A percentile compares a stretch with the other conserved stretches of the same genome.
Conservation (phyloP, 2,113 vertebrate species). For the Procavia capensis region DNA sequence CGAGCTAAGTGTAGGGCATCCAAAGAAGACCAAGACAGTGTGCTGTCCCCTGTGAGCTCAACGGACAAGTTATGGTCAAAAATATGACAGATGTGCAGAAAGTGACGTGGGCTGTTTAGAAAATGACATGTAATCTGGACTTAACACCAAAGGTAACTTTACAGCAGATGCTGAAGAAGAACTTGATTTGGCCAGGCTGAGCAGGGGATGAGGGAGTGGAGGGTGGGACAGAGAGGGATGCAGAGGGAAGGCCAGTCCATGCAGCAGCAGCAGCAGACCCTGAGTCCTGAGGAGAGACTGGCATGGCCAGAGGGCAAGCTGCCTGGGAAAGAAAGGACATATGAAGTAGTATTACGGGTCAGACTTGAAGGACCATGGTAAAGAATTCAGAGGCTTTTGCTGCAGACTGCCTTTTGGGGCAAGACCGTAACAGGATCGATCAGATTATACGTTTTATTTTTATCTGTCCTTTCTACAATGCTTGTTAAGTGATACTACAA, state of each 20-base stretch:
- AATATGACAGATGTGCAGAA: not conserved
- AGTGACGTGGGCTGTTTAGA: not conserved
- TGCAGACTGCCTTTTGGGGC: not conserved
- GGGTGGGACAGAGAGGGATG: not conserved
- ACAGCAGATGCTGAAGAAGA: not conserved
- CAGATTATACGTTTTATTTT: not conserved
- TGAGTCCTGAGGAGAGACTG: not conserved
- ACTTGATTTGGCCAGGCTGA: not conserved
- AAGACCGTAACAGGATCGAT: not conserved
- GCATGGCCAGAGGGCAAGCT: not conserved
- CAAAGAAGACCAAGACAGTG: not conserved
- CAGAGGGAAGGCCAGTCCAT: not conserved
- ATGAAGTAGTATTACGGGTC: not conserved
- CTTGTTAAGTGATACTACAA: not conserved
- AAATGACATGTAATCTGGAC: not conserved
- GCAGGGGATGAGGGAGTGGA: not conserved
- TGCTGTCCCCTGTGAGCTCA: not conserved
- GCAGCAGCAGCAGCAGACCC: not conserved
- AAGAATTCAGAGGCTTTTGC: not conserved
- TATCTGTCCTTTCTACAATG: not conserved
- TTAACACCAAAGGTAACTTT: not conserved
- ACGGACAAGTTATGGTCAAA: too few relatives aligned
- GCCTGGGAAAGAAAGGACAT: not conserved
- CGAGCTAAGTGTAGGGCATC: not conserved
- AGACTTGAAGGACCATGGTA: not conserved